phyloP scores from a whole-genome alignment of 2,113 vertebrate species.

The Propithecus coquereli region DNA sequence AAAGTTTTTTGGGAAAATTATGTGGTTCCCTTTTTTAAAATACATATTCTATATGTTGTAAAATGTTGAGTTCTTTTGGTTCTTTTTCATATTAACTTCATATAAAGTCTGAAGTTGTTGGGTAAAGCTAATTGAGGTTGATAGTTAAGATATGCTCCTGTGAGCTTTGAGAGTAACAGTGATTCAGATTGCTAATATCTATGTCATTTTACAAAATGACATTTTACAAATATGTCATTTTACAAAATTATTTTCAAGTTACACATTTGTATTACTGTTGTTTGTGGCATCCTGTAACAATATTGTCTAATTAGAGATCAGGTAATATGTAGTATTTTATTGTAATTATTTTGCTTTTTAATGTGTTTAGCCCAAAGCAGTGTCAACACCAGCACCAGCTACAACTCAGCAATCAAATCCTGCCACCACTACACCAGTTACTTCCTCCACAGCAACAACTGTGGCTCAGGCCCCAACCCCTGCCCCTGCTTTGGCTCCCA shows the following conservation, averaged over 20 bases:
- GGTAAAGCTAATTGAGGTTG: not conserved
- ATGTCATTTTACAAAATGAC: not conserved
- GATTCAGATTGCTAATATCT: not conserved
- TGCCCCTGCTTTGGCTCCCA: constrained; percentile 72
- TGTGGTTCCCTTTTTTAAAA: not conserved
- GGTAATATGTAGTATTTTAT: not conserved
- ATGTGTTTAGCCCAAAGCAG: constrained; percentile 88
- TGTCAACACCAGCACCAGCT: constrained; percentile 77
- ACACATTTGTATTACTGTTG: not conserved
- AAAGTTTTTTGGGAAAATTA: not conserved
- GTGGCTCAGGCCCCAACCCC: constrained; percentile 77
- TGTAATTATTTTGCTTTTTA: constrained; percentile 46
- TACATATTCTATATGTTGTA: not conserved
- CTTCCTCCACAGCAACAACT: constrained; percentile 69
- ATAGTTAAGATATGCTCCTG: not conserved
- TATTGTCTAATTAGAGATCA: not conserved
- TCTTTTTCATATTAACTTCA: not conserved
- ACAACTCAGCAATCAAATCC: constrained; percentile 77
- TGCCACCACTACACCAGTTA: constrained; percentile 57
- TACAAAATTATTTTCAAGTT: constrained; percentile 1
- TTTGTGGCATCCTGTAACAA: not conserved
- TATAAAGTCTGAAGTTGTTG: not conserved
- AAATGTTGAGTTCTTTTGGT: not conserved
- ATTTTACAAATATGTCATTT: not conserved
- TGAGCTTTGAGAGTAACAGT: not conserved